phyloP scores from a whole-genome alignment of 2,888 invertebrate genomes.

The Lasioglossum figueresi region DNA sequence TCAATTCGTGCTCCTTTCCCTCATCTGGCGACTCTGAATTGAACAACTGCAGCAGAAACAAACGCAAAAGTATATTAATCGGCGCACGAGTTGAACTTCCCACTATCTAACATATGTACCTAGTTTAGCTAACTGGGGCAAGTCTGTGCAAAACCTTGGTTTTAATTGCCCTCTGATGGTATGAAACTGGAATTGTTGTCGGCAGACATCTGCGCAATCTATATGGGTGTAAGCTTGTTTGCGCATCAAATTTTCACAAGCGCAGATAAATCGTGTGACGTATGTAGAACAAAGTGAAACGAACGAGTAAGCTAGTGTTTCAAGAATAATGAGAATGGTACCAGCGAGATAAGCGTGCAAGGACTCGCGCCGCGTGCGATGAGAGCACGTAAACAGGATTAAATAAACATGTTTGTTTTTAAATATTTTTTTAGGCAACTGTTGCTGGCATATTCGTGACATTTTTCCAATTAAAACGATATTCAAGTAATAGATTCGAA shows the following conservation, averaged over 20 bases:
- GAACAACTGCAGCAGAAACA: not conserved
- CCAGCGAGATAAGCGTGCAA: not conserved
- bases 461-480: no score
- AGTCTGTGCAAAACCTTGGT: not conserved
- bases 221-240: not conserved
- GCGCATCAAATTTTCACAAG: not conserved
- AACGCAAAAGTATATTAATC: not conserved
- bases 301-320: conserved; percentile 2
- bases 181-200: not conserved
- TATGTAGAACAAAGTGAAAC: not conserved
- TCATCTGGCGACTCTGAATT: not conserved
- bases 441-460: no score
- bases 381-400: not conserved
- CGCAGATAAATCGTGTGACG: not conserved
- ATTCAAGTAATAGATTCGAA: no score
- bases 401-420: not conserved
- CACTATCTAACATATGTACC: not conserved
- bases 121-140: not conserved
- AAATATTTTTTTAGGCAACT: no score
- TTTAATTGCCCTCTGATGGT: not conserved
- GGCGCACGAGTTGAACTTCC: not conserved
- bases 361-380: not conserved
- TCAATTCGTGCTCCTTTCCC: no score
- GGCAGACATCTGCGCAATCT: not conserved
- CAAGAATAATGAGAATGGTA: conserved; percentile 1